These are phyloP conservation scores for Clarias batrachus DNA, from an alignment of 2,113 vertebrate genomes.

Conservation along the genomic window DNA sequence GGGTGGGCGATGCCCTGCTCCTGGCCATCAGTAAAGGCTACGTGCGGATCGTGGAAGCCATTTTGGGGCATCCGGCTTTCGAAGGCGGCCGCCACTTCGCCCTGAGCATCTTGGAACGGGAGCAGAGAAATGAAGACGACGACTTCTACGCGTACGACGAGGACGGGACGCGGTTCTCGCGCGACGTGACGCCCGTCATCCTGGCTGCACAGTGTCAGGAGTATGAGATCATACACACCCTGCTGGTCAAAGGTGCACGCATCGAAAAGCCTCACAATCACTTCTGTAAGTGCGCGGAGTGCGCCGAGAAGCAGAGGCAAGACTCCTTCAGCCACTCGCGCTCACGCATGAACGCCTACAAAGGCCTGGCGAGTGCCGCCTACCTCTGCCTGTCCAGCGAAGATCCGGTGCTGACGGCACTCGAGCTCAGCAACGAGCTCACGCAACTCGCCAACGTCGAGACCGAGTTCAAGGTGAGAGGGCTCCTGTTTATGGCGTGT, in stretches of 20 bases:
- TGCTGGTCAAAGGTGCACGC: slow-evolving; percentile 81
- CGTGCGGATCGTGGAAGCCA: slow-evolving; percentile 86
- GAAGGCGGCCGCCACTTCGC: slow-evolving; percentile 77
- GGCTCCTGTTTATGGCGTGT: background rate
- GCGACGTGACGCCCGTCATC: slow-evolving; percentile 56
- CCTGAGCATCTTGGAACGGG: slow-evolving; percentile 76
- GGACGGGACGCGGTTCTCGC: slow-evolving; percentile 78
- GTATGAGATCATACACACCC: slow-evolving; percentile 72
- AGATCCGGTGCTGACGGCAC: slow-evolving; percentile 70
- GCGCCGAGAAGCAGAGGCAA: slow-evolving; percentile 78
- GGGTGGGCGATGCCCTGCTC: slow-evolving; percentile 84
- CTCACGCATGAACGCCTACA: slow-evolving; percentile 85
- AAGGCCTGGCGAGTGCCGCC: slow-evolving; percentile 83
- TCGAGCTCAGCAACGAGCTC: slow-evolving; percentile 87
- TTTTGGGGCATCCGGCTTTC: slow-evolving; percentile 84
- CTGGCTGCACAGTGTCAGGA: slow-evolving; percentile 57
- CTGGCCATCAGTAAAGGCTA: slow-evolving; percentile 89
- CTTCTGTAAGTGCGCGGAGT: slow-evolving; percentile 84
- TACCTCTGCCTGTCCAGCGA: slow-evolving; percentile 85
- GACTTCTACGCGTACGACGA: slow-evolving; percentile 88
- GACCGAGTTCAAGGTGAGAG: slow-evolving; percentile 86
- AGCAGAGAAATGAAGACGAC: slow-evolving; percentile 81
- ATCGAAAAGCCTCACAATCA: slow-evolving; percentile 87
- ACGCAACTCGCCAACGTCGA: slow-evolving; percentile 86
- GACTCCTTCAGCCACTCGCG: slow-evolving; percentile 87